These are phyloP conservation scores for Scarus forsteni DNA, from an alignment of 2,797 vertebrate genomes.

Conservation along the genomic window DNA sequence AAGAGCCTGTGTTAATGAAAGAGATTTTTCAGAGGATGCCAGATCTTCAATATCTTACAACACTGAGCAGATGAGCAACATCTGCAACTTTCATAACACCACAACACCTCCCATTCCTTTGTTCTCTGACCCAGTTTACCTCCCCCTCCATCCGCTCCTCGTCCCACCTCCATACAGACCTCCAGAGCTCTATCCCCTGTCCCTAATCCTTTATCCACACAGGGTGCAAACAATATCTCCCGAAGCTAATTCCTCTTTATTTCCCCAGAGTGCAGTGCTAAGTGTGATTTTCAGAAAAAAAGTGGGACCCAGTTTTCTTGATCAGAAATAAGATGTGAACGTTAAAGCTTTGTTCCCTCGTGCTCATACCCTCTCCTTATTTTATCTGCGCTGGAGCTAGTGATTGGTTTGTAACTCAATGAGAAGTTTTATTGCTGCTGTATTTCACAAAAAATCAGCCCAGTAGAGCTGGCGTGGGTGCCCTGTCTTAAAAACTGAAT, in stretches of 20 bases:
- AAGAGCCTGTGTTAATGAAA: conserved; percentile 29
- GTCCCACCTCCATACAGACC: conserved; percentile 58
- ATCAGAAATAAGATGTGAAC: conserved; percentile 44
- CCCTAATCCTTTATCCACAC: conserved; percentile 52
- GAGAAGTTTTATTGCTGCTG: conserved; percentile 41
- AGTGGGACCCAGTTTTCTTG: conserved; percentile 53
- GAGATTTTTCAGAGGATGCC: conserved; percentile 13
- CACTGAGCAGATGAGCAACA: conserved; percentile 43
- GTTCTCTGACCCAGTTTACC: conserved; percentile 74
- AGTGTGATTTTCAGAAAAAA: conserved; percentile 61
- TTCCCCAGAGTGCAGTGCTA: conserved; percentile 64
- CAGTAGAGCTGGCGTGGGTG: conserved; percentile 24
- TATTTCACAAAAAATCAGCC: conserved; percentile 40
- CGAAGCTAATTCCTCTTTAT: conserved; percentile 72
- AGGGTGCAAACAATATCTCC: conserved; percentile 63
- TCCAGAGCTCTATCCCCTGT: conserved; percentile 39
- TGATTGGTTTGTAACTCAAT: conserved; percentile 26
- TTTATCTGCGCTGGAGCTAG: conserved; percentile 13
- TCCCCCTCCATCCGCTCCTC: conserved; percentile 25
- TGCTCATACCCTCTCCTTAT: conserved; percentile 30
- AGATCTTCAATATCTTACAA: conserved; percentile 41
- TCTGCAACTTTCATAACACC: conserved; percentile 53
- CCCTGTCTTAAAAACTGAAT: conserved; percentile 37
- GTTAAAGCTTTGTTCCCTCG: conserved; percentile 48
- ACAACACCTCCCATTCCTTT: conserved; percentile 51